Evolutionary conservation across 2,888 invertebrate genomes (phyloP).

Genomic region (Leptinotarsa juncta): DNA sequence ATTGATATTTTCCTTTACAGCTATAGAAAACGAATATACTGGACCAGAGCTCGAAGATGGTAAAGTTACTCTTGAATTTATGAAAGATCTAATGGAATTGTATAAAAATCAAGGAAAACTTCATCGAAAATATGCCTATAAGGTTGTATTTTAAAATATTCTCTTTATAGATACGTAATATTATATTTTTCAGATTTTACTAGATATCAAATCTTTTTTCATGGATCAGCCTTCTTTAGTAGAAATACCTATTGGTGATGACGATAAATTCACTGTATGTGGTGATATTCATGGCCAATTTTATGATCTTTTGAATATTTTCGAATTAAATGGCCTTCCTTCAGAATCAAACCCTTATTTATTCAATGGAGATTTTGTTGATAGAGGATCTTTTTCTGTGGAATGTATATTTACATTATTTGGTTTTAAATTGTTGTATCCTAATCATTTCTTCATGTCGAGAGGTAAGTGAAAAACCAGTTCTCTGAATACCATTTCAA

Average conservation of each 20-base stretch:
- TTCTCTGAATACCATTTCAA: too few species aligned
- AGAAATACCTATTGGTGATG: constrained; percentile 87
- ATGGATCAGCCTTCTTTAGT: constrained; percentile 88
- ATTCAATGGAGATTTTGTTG: constrained; percentile 99
- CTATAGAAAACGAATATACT: constrained; percentile 92
- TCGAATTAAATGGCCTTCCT: constrained; percentile 95
- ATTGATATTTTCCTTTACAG: constrained; percentile 65
- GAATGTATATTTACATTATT: constrained; percentile 98
- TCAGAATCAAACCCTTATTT: constrained; percentile 96
- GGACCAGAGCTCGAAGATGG: constrained; percentile 92
- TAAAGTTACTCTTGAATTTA: constrained; percentile 89
- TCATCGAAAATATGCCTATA: constrained; percentile 97
- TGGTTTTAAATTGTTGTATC: constrained; percentile 95
- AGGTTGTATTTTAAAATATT: constrained; percentile 70
- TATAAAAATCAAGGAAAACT: constrained; percentile 93
- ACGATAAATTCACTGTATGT: constrained; percentile 95
- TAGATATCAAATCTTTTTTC: constrained; percentile 89
- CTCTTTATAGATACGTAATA: neutral
- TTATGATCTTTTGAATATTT: constrained; percentile 98
- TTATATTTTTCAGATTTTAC: constrained; percentile 78
- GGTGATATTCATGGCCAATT: constrained; percentile 99
- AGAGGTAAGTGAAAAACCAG: constrained; percentile 76
- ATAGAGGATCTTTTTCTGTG: constrained; percentile 98
- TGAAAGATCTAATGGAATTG: constrained; percentile 87
- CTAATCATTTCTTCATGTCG: constrained; percentile 97